phyloP scores from a whole-genome alignment of 2,113 vertebrate species.

The Nesospiza acunhae region DNA sequence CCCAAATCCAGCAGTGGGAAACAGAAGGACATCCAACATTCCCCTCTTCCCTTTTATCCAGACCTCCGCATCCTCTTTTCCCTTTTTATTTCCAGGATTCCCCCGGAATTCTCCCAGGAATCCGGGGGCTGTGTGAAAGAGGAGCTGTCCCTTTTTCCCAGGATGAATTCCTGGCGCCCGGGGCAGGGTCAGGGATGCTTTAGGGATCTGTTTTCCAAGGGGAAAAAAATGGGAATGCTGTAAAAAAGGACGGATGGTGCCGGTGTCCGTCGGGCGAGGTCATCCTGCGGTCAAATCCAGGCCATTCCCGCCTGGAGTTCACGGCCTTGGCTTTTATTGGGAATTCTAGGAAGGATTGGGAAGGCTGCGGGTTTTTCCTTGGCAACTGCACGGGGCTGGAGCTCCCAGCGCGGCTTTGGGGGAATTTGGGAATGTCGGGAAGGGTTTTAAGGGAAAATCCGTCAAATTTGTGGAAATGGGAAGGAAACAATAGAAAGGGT shows the following conservation, averaged over 20 bases:
- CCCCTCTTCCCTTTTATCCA: background rate
- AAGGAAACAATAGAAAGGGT: background rate
- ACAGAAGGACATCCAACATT: rapidly evolving
- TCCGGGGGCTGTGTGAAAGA: background rate
- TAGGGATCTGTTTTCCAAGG: background rate
- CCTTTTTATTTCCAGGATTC: background rate
- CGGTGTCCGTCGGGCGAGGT: background rate
- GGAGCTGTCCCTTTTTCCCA: background rate
- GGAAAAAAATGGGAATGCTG: background rate
- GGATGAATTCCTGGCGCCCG: background rate
- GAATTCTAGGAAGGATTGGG: background rate
- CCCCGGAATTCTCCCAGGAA: background rate
- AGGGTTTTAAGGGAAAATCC: background rate
- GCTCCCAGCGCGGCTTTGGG: rapidly evolving
- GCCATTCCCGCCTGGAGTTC: background rate
- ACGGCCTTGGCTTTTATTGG: background rate
- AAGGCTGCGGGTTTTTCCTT: background rate
- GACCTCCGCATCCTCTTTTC: background rate
- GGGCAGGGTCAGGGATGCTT: background rate
- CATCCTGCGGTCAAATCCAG: background rate
- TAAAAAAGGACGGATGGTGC: background rate
- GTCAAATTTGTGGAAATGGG: rapidly evolving
- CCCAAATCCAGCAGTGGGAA: background rate
- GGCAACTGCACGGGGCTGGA: background rate
- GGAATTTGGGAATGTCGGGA: background rate